Conservation (phyloP, 2,113 vertebrate genomes). For the Macquaria ambigua region DNA sequence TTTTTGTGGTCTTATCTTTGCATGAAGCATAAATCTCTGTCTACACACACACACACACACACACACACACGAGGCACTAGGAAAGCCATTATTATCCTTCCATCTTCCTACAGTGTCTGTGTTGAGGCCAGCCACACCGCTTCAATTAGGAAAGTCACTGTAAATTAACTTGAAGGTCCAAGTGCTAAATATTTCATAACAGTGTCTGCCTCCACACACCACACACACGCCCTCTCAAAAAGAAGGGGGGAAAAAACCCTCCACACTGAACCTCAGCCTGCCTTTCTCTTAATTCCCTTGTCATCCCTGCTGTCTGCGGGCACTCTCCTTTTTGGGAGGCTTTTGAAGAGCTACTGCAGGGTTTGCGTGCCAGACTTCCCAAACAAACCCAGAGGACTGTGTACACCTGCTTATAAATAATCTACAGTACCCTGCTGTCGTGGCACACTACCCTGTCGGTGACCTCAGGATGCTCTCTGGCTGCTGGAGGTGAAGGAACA, state of each 20-base stretch:
- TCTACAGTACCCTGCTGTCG: constrained; percentile 40
- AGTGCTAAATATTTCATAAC: constrained; percentile 73
- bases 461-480: constrained; percentile 40
- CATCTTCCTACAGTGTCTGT: constrained; percentile 43
- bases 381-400: constrained; percentile 41
- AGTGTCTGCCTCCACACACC: constrained; percentile 25
- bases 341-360: constrained; percentile 49
- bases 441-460: constrained; percentile 45
- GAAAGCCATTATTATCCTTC: constrained; percentile 44
- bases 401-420: constrained; percentile 75
- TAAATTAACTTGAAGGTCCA: constrained; percentile 57
- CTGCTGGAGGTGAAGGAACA: background rate
- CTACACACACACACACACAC: constrained; percentile 12
- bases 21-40: constrained; percentile 46
- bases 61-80: background rate
- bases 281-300: constrained; percentile 30
- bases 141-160: constrained; percentile 54
- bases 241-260: background rate
- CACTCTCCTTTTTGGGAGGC: constrained; percentile 42
- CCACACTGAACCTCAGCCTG: constrained; percentile 23
- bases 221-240: constrained; percentile 3
- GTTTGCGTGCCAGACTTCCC: constrained; percentile 62
- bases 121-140: constrained; percentile 26
- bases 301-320: constrained; percentile 41
- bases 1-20: constrained; percentile 41